A percentile compares a stretch with the other conserved stretches of the same genome.
Evolutionary conservation across 2,113 vertebrate genomes (phyloP).

Genomic region (Phyllopteryx taeniolatus): DNA sequence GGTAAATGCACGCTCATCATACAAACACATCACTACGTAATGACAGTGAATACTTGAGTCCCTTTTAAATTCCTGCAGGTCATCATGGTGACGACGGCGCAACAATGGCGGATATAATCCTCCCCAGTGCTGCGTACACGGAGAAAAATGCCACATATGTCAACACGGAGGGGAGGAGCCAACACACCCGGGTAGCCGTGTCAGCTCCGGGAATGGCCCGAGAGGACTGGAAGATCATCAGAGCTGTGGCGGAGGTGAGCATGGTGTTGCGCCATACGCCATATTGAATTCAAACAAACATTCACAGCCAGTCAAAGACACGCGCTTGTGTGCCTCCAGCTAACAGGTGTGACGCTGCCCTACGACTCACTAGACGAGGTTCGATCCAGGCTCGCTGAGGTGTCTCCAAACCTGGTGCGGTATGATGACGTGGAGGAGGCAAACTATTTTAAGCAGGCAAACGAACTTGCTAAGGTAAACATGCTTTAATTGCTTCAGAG

Average conservation of each 20-base stretch:
- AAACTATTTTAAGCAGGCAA: conserved; percentile 94
- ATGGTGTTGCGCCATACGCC: neutral
- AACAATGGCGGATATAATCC: conserved; percentile 88
- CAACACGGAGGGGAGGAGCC: conserved; percentile 93
- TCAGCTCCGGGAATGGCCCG: conserved; percentile 90
- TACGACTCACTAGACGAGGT: conserved; percentile 87
- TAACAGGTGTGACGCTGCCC: conserved; percentile 86
- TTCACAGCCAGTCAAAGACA: neutral
- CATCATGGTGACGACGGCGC: conserved; percentile 95
- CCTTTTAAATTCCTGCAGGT: conserved; percentile 66
- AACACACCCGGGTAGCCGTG: conserved; percentile 89
- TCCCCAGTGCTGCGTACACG: conserved; percentile 93
- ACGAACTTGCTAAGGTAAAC: conserved; percentile 80
- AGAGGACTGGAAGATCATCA: conserved; percentile 95
- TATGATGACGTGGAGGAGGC: conserved; percentile 92
- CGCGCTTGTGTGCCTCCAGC: conserved; percentile 61
- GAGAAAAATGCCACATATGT: conserved; percentile 92
- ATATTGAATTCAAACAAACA: too few species aligned
- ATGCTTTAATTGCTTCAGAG: neutral
- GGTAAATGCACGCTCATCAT: conserved; percentile 66
- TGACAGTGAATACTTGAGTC: neutral
- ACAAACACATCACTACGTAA: neutral
- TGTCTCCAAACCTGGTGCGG: conserved; percentile 90
- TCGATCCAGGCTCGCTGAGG: conserved; percentile 83
- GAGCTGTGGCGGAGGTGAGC: conserved; percentile 91